Base-by-base conservation (phyloP, 1,140 invertebrate species). In the Proales similis region DNA sequence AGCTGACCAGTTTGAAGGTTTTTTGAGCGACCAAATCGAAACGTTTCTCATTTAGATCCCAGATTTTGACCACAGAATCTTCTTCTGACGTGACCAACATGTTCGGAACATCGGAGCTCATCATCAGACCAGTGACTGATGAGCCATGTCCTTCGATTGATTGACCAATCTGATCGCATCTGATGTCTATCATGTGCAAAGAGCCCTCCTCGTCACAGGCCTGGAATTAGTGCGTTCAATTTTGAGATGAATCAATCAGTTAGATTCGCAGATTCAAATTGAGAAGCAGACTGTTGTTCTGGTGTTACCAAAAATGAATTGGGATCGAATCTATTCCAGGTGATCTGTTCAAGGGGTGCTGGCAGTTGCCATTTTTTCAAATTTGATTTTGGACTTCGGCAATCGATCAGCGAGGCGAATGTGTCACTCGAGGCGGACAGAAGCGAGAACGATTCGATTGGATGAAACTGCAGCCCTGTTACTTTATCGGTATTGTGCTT, bases 401-500 rank as follows among this genome's bases (percentile, higher is more conserved):
- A 61, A 20, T 61, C 57, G 17, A 26, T 26, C 24, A 61, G 19
- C 32, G 39, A 20, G 4, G 36, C 39, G 30, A 45, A 46, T 20
- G 27, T 33, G 47, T 61, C 57, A 9, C 39, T 32, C 19, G 57
- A 61, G 1, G 42, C 57, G 4, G 57, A 61, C 4, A 61, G 17
- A 14, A 61, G 36, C 3, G 39, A 29, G 27, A 45, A 45, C 20
- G 57, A 14, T 24, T 61, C 57, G 27, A 45, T 32, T 32, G 57
- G 57, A 61, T 61, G 57, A 30, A 61, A 45, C 22, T 61, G 24
- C 11, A 45, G 7, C 6, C 29, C 57, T 14, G 45, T 42, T 26
- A 61, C 27, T 61, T 24, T 45, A 46, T 61, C 39, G 45, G 33
- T 32, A 46, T 61, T 42, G 32, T 57, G 39, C 45, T 57, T 57